phyloP scores from a whole-genome alignment of 2,797 vertebrate species.

The Odontamblyopus rebecca region DNA sequence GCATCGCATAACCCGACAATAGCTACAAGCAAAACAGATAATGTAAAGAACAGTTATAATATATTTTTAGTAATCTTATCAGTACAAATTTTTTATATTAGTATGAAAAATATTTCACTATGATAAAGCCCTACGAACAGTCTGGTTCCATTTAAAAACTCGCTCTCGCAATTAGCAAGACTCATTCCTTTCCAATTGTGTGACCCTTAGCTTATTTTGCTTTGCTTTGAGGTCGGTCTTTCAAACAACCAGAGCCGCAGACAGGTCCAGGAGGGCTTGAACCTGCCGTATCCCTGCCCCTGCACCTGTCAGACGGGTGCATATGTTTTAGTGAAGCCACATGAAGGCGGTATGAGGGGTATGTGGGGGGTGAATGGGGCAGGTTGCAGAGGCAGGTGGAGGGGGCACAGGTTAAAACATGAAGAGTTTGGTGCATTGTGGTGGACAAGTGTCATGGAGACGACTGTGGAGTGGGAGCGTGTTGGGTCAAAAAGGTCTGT shows the following conservation, averaged over 20 bases:
- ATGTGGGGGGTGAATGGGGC: conserved; percentile 47
- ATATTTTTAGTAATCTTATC: too few relatives aligned
- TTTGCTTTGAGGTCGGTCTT: conserved; percentile 44
- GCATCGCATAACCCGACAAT: too few relatives aligned
- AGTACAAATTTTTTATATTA: too few relatives aligned
- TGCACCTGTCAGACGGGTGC: conserved; percentile 16
- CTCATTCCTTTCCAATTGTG: conserved; percentile 20
- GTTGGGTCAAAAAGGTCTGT: conserved; percentile 6
- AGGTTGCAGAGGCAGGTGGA: conserved; percentile 62
- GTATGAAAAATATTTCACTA: neutral
- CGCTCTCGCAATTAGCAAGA: conserved; percentile 12
- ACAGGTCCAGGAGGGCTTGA: conserved; percentile 7
- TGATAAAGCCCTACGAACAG: neutral
- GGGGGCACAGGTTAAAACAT: conserved; percentile 59
- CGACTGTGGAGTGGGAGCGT: conserved; percentile 37
- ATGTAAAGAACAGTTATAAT: too few relatives aligned
- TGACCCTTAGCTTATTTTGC: conserved; percentile 35
- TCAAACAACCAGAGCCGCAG: conserved; percentile 44
- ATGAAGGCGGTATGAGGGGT: conserved; percentile 53
- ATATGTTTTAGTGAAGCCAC: conserved; percentile 32
- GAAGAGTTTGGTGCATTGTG: conserved; percentile 53
- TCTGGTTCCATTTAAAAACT: conserved; percentile 12
- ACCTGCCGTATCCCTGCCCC: conserved; percentile 13
- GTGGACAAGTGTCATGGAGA: conserved; percentile 3
- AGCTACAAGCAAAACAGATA: too few relatives aligned